Percentiles rank a stretch among this genome's conserved stretches.
Evolutionary conservation across 2,113 vertebrate species (phyloP).

Genomic region (Myrmecobius fasciatus): DNA sequence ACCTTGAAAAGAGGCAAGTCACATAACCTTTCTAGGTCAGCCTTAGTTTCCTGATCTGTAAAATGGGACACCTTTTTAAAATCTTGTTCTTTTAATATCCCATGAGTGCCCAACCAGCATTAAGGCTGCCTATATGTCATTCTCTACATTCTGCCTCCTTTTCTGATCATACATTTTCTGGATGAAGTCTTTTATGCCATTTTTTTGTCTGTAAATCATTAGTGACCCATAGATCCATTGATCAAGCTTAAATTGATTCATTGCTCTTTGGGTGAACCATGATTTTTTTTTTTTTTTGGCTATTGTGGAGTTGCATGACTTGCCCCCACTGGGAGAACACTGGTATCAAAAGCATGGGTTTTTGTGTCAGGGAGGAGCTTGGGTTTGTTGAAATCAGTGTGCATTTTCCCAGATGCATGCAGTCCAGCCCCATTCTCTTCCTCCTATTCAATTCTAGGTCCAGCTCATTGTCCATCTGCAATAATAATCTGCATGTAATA

Average conservation of each 20-base stretch:
- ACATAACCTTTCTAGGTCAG: not conserved
- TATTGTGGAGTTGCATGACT: not conserved
- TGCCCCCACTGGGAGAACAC: not conserved
- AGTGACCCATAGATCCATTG: not conserved
- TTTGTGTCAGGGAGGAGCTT: not conserved
- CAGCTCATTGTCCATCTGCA: not conserved
- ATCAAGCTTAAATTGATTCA: not conserved
- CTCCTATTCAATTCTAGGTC: not conserved
- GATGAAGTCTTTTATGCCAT: not conserved
- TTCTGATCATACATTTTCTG: not conserved
- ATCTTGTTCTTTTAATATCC: not conserved
- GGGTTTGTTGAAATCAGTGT: not conserved
- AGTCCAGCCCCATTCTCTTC: not conserved
- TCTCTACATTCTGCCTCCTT: not conserved
- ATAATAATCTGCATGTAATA: conserved; percentile 1
- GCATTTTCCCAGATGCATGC: not conserved
- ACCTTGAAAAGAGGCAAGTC: not conserved
- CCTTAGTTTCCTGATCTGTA: conserved; percentile 9
- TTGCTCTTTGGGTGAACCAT: not conserved
- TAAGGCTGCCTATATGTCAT: not conserved
- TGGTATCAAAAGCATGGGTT: not conserved
- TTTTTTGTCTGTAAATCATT: not conserved
- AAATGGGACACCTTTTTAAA: not conserved
- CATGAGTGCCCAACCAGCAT: not conserved
- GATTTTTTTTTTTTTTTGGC: not conserved